phyloP scores from a whole-genome alignment of 2,797 vertebrate species.

The Tiaroga cobitis region DNA sequence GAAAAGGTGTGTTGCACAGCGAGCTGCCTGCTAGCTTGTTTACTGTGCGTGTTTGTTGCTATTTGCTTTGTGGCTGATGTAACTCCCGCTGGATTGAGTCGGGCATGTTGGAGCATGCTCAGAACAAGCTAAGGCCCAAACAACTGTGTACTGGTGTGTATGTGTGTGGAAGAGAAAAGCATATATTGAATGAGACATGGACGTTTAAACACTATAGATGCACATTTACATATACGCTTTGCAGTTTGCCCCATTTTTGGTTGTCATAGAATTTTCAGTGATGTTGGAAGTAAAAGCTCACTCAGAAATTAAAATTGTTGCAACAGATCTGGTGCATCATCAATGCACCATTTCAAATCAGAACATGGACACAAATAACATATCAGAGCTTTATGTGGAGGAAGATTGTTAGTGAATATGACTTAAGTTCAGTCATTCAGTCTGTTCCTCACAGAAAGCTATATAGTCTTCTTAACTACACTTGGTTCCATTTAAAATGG shows the following conservation, averaged over 20 bases:
- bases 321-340: not conserved
- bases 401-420: not conserved
- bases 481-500: not conserved
- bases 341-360: not conserved
- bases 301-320: not conserved
- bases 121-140: conserved; percentile 40
- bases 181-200: not conserved
- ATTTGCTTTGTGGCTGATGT: conserved; percentile 64
- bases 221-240: not conserved
- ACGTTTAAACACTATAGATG: conserved; percentile 9
- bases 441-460: not conserved
- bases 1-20: conserved; percentile 62
- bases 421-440: not conserved
- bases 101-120: conserved; percentile 56
- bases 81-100: conserved; percentile 51
- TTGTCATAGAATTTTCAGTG: not conserved
- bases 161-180: conserved; percentile 41
- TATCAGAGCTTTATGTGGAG: not conserved
- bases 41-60: conserved; percentile 59
- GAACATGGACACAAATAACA: not conserved
- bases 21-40: conserved; percentile 61
- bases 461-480: not conserved
- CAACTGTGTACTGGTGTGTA: conserved; percentile 34
- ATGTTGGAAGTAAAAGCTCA: not conserved
- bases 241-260: not conserved